Evolutionary conservation across 1,140 invertebrate genomes (phyloP), one percentile per base, ranked within the genome.

Genomic region (Bombus soroeensis): DNA sequence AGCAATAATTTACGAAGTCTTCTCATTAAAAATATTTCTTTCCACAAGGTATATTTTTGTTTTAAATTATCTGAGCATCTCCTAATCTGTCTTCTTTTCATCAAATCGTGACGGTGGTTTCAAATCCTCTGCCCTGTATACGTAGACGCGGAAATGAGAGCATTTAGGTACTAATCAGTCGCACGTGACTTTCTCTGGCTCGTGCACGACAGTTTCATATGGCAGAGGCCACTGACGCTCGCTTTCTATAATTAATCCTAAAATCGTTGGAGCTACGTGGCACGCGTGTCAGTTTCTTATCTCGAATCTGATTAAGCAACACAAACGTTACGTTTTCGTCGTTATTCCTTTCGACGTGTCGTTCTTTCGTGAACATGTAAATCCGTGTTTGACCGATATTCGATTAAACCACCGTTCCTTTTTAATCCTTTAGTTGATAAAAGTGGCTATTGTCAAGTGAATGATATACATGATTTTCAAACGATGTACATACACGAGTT

Each of bases 161-260:
- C 74, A 47, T 70, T 81, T 76, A 85, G 75, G 68, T 72, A 71
- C 62, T 75, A 82, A 89, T 89, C 53, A 81, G 68, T 57, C 79
- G 68, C 88, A 89, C 84, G 83, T 89, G 87, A 88, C 87, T 90
- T 80, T 91, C 87, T 80, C 87, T 47, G 47, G 37, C 76, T 77
- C 66, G 34, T 62, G 64, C 74, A 70, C n/a, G 47, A 79, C n/a
- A 78, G 37, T 87, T 78, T 71, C 88, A 47, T 64, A 66, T 25
- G 41, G 3, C 82, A 43, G 47, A 81, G 76, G 71, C 68, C 82
- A 79, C 64, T 83, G 84, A 85, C 77, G 80, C 88, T 89, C 81
- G 76, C 86, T 89, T 88, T 91, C 90, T 91, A 91, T 86, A 89
- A 91, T 91, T 91, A 88, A 91, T 83, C 68, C 53, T 41, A 88